These are phyloP conservation scores for Halichoeres trimaculatus DNA, from an alignment of 2,113 vertebrate species.

Conservation along the genomic window DNA sequence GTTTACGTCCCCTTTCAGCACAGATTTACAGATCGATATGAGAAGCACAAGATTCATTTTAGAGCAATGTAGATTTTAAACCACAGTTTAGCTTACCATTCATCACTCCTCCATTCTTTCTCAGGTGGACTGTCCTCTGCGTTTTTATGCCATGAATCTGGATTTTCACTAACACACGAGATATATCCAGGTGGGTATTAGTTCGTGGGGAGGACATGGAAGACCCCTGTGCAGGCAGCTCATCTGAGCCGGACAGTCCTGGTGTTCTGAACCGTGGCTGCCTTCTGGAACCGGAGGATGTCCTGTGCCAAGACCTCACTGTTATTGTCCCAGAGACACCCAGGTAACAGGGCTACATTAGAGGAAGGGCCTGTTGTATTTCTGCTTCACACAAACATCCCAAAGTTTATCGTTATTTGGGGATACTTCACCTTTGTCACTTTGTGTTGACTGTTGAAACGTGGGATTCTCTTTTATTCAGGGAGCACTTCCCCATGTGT, in stretches of 20 bases:
- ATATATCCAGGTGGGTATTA: neutral
- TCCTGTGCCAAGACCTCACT: constrained; percentile 40
- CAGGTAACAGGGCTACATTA: constrained; percentile 63
- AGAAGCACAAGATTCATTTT: too few species aligned
- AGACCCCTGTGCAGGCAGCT: constrained; percentile 13
- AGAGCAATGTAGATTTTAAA: too few species aligned
- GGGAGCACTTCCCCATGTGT: too few species aligned
- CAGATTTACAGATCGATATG: too few species aligned
- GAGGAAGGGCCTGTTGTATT: too few species aligned
- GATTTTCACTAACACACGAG: neutral
- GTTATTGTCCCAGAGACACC: constrained; percentile 79
- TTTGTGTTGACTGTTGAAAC: too few species aligned
- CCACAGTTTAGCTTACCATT: too few species aligned
- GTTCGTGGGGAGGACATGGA: constrained; percentile 43
- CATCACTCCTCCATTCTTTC: neutral
- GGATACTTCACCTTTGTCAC: too few species aligned
- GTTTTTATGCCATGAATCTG: neutral
- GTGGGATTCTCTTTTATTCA: too few species aligned
- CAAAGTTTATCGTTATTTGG: too few species aligned
- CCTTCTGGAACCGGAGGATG: constrained; percentile 62
- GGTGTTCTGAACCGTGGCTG: constrained; percentile 65
- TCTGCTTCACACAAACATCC: neutral
- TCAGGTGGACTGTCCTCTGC: neutral
- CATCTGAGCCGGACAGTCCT: constrained; percentile 61
- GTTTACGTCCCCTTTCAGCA: too few species aligned